phyloP scores from a whole-genome alignment of 2,113 vertebrate species.

The Scolopax mira region DNA sequence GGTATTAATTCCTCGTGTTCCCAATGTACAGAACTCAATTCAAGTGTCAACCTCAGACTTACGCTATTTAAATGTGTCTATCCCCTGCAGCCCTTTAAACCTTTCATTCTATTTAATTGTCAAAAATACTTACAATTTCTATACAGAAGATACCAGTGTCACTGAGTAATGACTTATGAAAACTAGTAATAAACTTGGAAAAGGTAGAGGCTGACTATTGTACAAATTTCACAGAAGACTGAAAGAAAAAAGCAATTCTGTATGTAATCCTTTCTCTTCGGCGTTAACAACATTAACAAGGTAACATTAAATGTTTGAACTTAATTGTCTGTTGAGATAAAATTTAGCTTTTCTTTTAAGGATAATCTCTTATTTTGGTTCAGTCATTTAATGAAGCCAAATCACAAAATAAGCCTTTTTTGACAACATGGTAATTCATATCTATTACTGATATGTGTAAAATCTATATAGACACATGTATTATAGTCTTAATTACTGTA shows the following conservation, averaged over 20 bases:
- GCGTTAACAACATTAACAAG: background rate
- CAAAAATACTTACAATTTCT: background rate
- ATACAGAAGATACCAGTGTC: background rate
- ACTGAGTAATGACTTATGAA: background rate
- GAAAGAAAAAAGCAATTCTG: background rate
- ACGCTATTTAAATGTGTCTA: background rate
- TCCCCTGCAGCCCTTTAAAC: background rate
- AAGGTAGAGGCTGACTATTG: background rate
- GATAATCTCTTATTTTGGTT: background rate
- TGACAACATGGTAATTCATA: background rate
- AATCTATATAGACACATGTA: rapidly evolving
- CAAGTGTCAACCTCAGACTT: background rate
- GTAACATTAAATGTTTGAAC: background rate
- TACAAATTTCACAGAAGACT: background rate
- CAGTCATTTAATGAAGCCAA: background rate
- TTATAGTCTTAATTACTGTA: background rate
- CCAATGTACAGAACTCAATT: background rate
- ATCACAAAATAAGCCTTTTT: background rate
- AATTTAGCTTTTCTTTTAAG: background rate
- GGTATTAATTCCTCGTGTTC: background rate
- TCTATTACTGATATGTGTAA: background rate
- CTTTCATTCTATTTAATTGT: background rate
- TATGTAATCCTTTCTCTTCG: background rate
- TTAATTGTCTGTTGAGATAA: background rate
- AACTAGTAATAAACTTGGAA: background rate